Base-by-base conservation (phyloP, 2,888 invertebrate genomes). In the Tupiocoris notatus region DNA sequence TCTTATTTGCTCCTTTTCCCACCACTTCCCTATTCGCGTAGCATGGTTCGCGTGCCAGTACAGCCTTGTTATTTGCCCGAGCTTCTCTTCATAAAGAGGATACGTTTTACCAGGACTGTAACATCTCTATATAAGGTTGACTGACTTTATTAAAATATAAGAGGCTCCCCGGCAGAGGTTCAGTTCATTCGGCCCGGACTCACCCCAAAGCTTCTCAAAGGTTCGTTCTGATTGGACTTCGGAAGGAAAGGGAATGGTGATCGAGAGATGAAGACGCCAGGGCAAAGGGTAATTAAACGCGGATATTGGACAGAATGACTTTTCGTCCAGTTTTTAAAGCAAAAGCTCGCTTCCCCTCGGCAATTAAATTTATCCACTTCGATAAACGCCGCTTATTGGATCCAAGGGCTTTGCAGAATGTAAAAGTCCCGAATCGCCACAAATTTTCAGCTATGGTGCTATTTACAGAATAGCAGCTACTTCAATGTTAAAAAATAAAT, bases 321-420 rank as follows among this genome's bases (percentile, higher is more conserved):
- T 67, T 67, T 25, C 67, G 56, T 67, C 22, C 21, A n/a, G 22
- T 39, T 39, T 24, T 24, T 59, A 70, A 70, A 70, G 70, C 16
- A 24, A 23, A 59, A 59, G 24, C 59, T 70, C 70, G 70, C 70
- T 39, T 70, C 25, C 59, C 24, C 25, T 23, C 70, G 70, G 23
- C 70, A 70, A 70, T 70, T 70, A 70, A 70, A 70, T 70, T 70
- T 70, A 70, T 70, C 59, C 70, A 70, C 58, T 58, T 70, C 70
- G 59, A 70, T 70, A 70, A 70, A 70, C 70, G 59, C 58, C 9
- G 59, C 25, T 70, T 70, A 70, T 70, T 70, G 70, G 39, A 12
- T 39, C 12, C 12, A 39, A 39, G 39, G n/a, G n/a, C n/a, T n/a
- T n/a, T n/a, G n/a, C n/a, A n/a, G n/a, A n/a, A n/a, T n/a, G n/a